phyloP scores from a whole-genome alignment of 2,888 invertebrate species.

The Nymphalis polychloros region DNA sequence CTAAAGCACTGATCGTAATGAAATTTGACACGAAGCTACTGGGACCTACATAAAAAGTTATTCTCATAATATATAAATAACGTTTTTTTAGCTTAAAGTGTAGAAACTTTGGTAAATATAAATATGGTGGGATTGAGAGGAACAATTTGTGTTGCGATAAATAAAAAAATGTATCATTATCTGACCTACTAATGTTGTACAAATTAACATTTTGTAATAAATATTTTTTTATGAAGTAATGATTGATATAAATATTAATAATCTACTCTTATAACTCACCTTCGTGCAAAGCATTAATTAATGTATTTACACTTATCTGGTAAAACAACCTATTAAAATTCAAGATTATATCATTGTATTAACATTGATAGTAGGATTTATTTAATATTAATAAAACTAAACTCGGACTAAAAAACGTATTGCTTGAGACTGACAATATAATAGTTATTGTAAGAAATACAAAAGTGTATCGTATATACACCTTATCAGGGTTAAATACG shows the following conservation, averaged over 20 bases:
- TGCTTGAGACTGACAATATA: background rate
- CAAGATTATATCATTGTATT: constrained; percentile 37
- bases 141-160: too few relatives aligned
- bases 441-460: too few relatives aligned
- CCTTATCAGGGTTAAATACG: too few relatives aligned
- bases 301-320: constrained; percentile 22
- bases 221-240: background rate
- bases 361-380: constrained; percentile 49
- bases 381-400: constrained; percentile 56
- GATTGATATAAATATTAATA: constrained; percentile 9
- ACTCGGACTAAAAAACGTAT: constrained; percentile 35
- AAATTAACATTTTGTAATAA: background rate
- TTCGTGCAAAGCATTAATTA: constrained; percentile 15
- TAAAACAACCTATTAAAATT: constrained; percentile 24
- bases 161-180: too few relatives aligned
- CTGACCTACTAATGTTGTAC: background rate
- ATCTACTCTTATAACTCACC: constrained; percentile 6
- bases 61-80: too few relatives aligned
- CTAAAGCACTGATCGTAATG: too few relatives aligned
- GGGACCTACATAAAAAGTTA: too few relatives aligned
- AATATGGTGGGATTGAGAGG: too few relatives aligned
- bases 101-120: too few relatives aligned
- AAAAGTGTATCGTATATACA: too few relatives aligned
- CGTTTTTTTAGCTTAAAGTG: too few relatives aligned
- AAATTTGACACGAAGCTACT: too few relatives aligned